Evolutionary conservation across 1,140 invertebrate species (phyloP).

Genomic region (Habropoda laboriosa): DNA sequence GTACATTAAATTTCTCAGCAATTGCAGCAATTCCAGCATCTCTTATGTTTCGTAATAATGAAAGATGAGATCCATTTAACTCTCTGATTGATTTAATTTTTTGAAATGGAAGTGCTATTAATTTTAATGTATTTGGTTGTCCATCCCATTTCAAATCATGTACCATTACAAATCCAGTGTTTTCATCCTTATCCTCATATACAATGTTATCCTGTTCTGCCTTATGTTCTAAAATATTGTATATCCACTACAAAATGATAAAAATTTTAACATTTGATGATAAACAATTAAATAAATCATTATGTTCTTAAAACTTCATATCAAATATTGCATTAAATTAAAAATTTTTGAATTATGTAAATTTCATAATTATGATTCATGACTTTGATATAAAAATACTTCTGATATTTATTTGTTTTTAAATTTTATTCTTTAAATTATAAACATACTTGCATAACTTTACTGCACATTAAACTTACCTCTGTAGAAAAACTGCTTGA

Average conservation of each 20-base stretch:
- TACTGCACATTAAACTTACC: conserved; percentile 84
- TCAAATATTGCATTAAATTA: neutral
- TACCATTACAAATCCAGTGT: conserved; percentile 92
- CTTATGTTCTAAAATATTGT: conserved; percentile 96
- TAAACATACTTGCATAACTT: neutral
- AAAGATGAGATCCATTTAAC: conserved; percentile 89
- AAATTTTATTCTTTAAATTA: too few relatives aligned
- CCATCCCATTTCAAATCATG: conserved; percentile 98
- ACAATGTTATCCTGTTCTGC: conserved; percentile 94
- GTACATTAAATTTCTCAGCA: conserved; percentile 89
- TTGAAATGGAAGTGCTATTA: conserved; percentile 90
- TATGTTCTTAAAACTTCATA: neutral
- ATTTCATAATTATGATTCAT: neutral
- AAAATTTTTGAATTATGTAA: neutral
- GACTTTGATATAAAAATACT: neutral
- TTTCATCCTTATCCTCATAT: conserved; percentile 89
- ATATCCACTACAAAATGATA: conserved; percentile 93
- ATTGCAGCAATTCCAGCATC: conserved; percentile 89
- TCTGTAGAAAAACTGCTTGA: conserved; percentile 88
- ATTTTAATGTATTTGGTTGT: conserved; percentile 89
- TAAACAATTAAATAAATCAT: neutral
- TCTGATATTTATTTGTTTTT: neutral
- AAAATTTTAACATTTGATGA: conserved; percentile 22
- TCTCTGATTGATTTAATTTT: conserved; percentile 93
- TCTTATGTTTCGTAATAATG: conserved; percentile 91